phyloP scores from a whole-genome alignment of 2,113 vertebrate genomes.

The Mobula hypostoma region DNA sequence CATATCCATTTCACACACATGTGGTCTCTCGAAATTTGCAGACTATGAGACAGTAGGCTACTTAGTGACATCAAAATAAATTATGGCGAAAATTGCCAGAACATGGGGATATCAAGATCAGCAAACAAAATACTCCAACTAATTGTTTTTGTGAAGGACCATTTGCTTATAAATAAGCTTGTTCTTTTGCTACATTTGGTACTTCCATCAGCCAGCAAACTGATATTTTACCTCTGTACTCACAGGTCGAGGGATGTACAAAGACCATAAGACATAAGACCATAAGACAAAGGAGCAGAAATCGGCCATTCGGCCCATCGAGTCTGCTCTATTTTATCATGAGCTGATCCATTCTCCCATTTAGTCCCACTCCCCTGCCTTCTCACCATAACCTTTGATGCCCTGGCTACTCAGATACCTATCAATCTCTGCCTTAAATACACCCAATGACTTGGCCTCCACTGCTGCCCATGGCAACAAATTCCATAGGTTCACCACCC shows the following conservation, averaged over 20 bases:
- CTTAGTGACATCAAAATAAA: background rate
- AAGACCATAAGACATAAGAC: too few species aligned
- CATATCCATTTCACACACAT: background rate
- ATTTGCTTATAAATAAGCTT: background rate
- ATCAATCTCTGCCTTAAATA: too few species aligned
- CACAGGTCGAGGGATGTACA: background rate
- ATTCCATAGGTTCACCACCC: too few species aligned
- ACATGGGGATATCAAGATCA: background rate
- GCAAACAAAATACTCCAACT: background rate
- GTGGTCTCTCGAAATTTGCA: background rate
- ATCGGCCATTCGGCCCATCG: too few species aligned
- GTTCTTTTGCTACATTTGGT: background rate
- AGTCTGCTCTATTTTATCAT: too few species aligned
- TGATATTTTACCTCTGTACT: background rate
- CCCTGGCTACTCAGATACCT: too few species aligned
- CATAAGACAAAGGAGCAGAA: too few species aligned
- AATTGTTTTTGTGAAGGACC: background rate
- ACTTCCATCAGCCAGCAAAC: background rate
- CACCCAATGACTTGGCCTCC: too few species aligned
- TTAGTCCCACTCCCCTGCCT: too few species aligned
- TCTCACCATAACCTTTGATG: too few species aligned
- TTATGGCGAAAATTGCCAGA: background rate
- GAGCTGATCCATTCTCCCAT: too few species aligned
- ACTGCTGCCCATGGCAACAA: too few species aligned
- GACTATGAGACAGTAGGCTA: background rate